Base-by-base conservation (phyloP, 2,113 vertebrate species). In the Mohoua ochrocephala region DNA sequence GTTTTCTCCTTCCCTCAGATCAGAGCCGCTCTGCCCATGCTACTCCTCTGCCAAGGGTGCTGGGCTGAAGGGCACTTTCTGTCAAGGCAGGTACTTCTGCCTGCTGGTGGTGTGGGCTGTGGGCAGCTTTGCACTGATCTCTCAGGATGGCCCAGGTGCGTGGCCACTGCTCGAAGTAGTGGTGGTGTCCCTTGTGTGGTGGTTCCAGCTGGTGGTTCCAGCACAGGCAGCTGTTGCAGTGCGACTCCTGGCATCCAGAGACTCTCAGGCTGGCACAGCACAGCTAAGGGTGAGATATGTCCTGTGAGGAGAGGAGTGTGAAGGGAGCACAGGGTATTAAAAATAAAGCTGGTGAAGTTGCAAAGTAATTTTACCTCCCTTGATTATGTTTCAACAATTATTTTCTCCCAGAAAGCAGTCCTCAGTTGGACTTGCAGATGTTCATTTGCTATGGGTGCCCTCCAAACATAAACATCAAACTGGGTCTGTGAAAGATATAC, bases 341-440 rank as follows among this genome's bases (percentile, higher is more conserved):
- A 98, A 97, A 97, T 97, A 97, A 96, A 97, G 54, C 61, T 57
- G 49, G 64, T 49, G 45, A 81, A 76, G 85, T 73, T 96, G 83
- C 31, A 52, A 65, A 75, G 60, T 71, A 50, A 73, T 67, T 90
- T 77, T n/a, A 20, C 35, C 20, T 90, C 35, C 33, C 33, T 69
- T 2, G 0, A 37, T 61, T 65, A 14, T 16, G 37, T 80, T 81
- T 49, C 4, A 2, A 5, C 52, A 50, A 69, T 78, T 54, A 37
- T 59, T 78, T 89, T 64, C 65, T 92, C 28, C 18, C 0, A 1
- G 68, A n/a, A 74, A 81, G 52, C 35, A 84, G 61, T 30, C 17
- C 14, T 59, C 49, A 23, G n/a, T 41, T 63, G 54, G 19, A 56
- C 61, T 76, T 49, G 41, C 18, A 71, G 70, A 35, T 54, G 26